phyloP scores from a whole-genome alignment of 2,888 invertebrate genomes.

The Eupithecia tripunctaria region DNA sequence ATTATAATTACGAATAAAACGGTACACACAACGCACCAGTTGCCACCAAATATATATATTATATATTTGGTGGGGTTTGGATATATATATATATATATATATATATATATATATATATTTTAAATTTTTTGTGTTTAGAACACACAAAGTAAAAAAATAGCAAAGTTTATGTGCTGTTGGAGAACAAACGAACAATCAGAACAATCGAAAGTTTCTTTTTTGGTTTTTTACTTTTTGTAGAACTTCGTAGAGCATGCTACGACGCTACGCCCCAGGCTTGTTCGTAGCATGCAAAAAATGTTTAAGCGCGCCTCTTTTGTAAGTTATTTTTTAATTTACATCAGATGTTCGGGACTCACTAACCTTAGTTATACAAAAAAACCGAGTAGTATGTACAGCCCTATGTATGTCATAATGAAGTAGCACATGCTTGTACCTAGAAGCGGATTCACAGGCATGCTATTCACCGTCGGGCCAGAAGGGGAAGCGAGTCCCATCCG shows the following conservation, averaged over 20 bases:
- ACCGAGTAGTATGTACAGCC: background rate
- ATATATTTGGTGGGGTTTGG: too few species aligned
- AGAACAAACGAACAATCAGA: background rate
- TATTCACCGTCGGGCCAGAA: conserved; percentile 77
- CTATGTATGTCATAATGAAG: conserved; percentile 3
- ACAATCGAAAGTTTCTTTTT: background rate
- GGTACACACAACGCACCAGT: too few species aligned
- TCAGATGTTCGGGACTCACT: too few species aligned
- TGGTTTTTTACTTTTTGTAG: background rate
- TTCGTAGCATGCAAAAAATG: background rate
- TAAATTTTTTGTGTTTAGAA: too few species aligned
- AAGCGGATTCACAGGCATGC: conserved; percentile 38
- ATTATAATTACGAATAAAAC: too few species aligned
- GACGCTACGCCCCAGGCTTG: background rate
- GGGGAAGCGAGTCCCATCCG: conserved; percentile 70
- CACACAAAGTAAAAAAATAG: too few species aligned
- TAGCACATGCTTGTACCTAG: conserved; percentile 29
- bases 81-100: too few species aligned
- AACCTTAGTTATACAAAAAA: background rate
- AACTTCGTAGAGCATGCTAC: conserved; percentile 2
- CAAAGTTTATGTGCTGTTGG: too few species aligned
- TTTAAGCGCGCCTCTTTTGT: background rate
- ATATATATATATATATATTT: too few species aligned
- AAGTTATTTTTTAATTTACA: background rate
- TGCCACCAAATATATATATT: too few species aligned